Conservation (phyloP, 2,113 vertebrate genomes). For the Lamprologus lemairii region DNA sequence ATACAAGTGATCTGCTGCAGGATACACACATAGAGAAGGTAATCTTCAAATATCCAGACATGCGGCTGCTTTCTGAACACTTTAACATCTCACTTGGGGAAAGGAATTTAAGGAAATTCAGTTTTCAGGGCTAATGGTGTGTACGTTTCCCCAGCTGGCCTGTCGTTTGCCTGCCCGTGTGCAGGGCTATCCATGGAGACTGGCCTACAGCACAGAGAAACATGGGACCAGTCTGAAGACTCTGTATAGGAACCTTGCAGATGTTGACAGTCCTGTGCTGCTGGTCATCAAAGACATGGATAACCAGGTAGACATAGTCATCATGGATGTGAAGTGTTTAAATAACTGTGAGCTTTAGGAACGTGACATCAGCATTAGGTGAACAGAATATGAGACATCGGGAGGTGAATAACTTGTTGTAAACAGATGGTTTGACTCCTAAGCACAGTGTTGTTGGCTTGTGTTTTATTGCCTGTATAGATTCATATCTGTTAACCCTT, state of each 20-base stretch:
- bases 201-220: slow-evolving; percentile 85
- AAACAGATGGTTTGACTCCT: neutral
- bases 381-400: neutral
- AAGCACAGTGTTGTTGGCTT: neutral
- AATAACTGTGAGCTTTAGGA: neutral
- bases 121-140: neutral
- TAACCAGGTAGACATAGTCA: slow-evolving; percentile 76
- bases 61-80: neutral
- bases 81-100: neutral
- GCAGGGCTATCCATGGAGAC: slow-evolving; percentile 89
- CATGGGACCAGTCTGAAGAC: slow-evolving; percentile 96
- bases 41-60: neutral
- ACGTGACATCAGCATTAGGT: neutral
- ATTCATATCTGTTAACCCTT: neutral
- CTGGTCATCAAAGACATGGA: slow-evolving; percentile 93
- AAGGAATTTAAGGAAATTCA: neutral
- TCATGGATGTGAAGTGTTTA: neutral
- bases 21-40: slow-evolving; percentile 94
- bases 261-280: slow-evolving; percentile 87
- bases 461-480: neutral
- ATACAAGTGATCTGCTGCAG: slow-evolving; percentile 83
- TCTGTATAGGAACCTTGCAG: slow-evolving; percentile 82
- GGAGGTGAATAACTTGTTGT: neutral
- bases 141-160: slow-evolving; percentile 72
- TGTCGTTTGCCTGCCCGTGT: slow-evolving; percentile 86